Evolutionary conservation across 2,888 invertebrate genomes (phyloP).

Genomic region (Diarsia dahlii): DNA sequence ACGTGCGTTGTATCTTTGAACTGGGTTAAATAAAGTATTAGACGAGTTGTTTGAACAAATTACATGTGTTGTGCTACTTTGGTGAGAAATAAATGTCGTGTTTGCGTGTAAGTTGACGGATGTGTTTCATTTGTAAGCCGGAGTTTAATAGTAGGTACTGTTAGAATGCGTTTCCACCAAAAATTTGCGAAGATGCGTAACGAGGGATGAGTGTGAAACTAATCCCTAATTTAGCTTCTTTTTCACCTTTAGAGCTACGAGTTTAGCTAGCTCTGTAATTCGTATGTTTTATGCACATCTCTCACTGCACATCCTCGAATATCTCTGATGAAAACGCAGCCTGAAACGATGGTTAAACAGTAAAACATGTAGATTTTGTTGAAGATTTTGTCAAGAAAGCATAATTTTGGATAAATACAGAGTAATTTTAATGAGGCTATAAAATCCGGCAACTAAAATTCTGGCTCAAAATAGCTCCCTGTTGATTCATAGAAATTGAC

Average conservation of each 20-base stretch:
- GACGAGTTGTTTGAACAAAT: background rate
- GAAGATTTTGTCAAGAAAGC: background rate
- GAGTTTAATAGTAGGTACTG: background rate
- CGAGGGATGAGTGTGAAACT: too few species aligned
- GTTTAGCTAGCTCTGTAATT: too few species aligned
- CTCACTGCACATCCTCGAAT: too few species aligned
- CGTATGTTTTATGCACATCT: too few species aligned
- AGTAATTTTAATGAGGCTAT: background rate
- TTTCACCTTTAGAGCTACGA: too few species aligned
- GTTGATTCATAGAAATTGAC: background rate
- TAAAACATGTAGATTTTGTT: background rate
- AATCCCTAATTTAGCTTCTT: too few species aligned
- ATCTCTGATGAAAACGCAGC: too few species aligned
- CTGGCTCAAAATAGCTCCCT: background rate
- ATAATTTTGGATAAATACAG: background rate
- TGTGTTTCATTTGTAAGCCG: background rate
- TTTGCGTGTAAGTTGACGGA: background rate
- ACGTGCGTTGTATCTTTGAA: conserved; percentile 37
- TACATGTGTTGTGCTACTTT: background rate
- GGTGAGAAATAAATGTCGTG: background rate
- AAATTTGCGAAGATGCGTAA: too few species aligned
- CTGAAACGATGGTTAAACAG: background rate
- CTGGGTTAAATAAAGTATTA: conserved; percentile 4
- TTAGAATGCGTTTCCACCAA: too few species aligned
- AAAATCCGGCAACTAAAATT: background rate